phyloP scores from a whole-genome alignment of 1,140 invertebrate species.

The Elysia chlorotica region DNA sequence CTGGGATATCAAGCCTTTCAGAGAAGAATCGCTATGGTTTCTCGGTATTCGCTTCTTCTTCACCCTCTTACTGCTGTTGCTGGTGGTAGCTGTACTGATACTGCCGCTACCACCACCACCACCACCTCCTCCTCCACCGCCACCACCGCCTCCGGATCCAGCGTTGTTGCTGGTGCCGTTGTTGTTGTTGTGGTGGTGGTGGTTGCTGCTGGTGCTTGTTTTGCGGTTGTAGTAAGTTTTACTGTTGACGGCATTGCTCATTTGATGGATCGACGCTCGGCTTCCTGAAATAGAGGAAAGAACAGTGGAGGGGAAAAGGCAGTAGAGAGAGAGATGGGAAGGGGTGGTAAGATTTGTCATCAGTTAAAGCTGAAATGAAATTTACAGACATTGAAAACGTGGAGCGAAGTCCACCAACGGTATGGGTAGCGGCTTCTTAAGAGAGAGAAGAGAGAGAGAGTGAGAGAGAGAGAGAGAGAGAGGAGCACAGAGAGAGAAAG shows the following conservation, averaged over 20 bases:
- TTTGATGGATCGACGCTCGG: background rate
- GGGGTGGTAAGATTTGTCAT: background rate
- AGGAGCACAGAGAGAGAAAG: too few species aligned
- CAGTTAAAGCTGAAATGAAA: too few species aligned
- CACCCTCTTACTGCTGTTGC: background rate
- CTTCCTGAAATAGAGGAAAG: background rate
- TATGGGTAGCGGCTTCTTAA: too few species aligned
- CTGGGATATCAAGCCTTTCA: background rate
- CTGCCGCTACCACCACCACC: background rate
- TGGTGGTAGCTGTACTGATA: background rate
- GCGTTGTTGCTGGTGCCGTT: background rate
- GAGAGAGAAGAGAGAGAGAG: too few species aligned
- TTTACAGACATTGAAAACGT: too few species aligned
- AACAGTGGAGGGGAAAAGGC: background rate
- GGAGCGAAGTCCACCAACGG: too few species aligned
- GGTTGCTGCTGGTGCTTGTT: background rate
- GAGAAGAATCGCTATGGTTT: background rate
- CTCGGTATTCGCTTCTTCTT: background rate
- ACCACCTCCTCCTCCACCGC: background rate
- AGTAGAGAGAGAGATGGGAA: background rate
- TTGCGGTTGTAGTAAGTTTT: background rate
- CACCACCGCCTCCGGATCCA: background rate
- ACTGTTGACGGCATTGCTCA: background rate
- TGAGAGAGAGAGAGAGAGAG: too few species aligned
- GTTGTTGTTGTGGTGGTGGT: background rate